phyloP scores from a whole-genome alignment of 2,797 vertebrate genomes.

The Morus bassanus region DNA sequence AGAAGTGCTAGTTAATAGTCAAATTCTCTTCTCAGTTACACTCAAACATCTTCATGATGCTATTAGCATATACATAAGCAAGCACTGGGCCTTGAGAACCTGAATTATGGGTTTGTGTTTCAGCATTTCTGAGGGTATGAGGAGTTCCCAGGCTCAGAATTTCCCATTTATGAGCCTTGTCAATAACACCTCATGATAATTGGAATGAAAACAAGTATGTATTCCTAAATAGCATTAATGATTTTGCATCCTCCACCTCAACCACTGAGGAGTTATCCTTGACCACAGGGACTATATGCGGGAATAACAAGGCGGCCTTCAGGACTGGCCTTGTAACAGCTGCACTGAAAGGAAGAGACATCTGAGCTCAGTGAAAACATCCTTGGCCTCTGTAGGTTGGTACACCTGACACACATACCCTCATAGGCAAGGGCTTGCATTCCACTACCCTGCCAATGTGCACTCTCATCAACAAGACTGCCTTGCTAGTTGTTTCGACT shows the following conservation, averaged over 20 bases:
- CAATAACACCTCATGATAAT: neutral
- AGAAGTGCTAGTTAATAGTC: neutral
- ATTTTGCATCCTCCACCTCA: neutral
- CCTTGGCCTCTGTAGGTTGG: neutral
- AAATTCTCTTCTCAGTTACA: neutral
- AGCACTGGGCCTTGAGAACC: neutral
- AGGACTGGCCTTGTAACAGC: neutral
- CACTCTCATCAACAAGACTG: neutral
- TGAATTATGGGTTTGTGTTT: accelerated
- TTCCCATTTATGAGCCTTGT: neutral
- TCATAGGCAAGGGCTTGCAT: neutral
- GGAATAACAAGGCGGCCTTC: neutral
- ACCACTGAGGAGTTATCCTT: neutral
- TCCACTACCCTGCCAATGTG: neutral
- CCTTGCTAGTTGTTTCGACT: neutral
- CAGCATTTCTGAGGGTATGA: neutral
- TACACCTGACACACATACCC: neutral
- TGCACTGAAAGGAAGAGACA: neutral
- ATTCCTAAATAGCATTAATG: neutral
- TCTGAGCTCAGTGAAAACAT: neutral
- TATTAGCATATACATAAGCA: neutral
- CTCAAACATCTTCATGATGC: neutral
- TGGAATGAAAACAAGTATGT: neutral
- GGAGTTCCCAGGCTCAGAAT: neutral
- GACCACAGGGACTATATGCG: neutral